These are phyloP conservation scores for Tachina fera DNA, from an alignment of 2,888 invertebrate genomes.

Conservation along the genomic window DNA sequence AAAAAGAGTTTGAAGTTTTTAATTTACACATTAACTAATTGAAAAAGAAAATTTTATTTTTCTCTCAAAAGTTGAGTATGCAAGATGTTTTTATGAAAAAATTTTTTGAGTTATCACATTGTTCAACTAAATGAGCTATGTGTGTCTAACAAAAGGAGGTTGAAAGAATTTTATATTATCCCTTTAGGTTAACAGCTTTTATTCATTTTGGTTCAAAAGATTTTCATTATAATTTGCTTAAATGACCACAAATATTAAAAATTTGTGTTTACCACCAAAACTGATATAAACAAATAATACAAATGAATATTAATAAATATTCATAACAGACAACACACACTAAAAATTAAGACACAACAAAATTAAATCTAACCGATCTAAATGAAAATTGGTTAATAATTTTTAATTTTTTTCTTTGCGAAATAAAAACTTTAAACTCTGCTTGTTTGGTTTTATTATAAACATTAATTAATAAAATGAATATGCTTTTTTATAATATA, in stretches of 20 bases:
- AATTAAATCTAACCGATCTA: background rate
- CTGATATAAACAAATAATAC: constrained; percentile 18
- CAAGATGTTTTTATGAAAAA: too few species aligned
- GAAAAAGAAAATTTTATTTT: too few species aligned
- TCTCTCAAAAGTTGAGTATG: too few species aligned
- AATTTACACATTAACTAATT: too few species aligned
- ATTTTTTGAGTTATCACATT: too few species aligned
- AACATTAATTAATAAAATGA: constrained; percentile 40
- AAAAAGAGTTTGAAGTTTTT: background rate
- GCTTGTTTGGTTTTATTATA: constrained; percentile 49
- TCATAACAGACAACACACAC: constrained; percentile 17
- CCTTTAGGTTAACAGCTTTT: background rate
- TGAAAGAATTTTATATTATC: background rate
- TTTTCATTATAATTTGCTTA: background rate
- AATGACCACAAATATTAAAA: constrained; percentile 6
- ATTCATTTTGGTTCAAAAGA: background rate
- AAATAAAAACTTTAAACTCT: constrained; percentile 23
- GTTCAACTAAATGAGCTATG: too few species aligned
- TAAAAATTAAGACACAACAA: background rate
- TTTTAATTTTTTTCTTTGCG: constrained; percentile 2
- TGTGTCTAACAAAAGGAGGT: too few species aligned
- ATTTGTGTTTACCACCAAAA: background rate
- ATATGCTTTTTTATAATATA: constrained; percentile 46
- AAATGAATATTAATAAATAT: constrained; percentile 18
- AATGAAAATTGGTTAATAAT: background rate